A percentile compares a stretch with the other conserved stretches of the same genome.
phyloP scores from a whole-genome alignment of 1,140 invertebrate genomes.

The Saccostrea cuccullata region DNA sequence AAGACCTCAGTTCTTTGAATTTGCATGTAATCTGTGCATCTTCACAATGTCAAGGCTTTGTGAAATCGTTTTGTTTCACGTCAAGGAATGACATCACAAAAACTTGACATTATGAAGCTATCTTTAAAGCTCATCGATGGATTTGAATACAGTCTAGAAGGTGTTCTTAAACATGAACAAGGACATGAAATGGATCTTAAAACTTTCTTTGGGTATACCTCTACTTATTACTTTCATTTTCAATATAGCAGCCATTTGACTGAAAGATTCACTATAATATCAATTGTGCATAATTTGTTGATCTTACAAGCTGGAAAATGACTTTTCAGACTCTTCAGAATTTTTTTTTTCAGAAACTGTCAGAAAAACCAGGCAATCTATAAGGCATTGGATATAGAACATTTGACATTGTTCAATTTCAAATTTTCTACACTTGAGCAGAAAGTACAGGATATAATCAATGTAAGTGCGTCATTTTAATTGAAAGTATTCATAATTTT shows the following conservation, averaged over 20 bases:
- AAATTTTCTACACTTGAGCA: not conserved
- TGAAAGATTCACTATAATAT: too few relatives aligned
- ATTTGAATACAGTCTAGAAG: not conserved
- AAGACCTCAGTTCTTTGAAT: too few relatives aligned
- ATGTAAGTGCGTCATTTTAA: not conserved
- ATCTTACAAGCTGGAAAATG: not conserved
- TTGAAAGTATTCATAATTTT: too few relatives aligned
- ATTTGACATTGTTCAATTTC: not conserved
- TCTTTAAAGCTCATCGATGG: not conserved
- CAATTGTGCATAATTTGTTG: not conserved
- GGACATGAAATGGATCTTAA: not conserved
- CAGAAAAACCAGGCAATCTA: slow-evolving; percentile 50
- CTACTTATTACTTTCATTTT: not conserved
- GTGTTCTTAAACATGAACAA: not conserved
- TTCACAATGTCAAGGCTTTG: too few relatives aligned
- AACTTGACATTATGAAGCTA: too few relatives aligned
- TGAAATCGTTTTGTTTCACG: too few relatives aligned
- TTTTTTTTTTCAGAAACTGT: slow-evolving; percentile 45
- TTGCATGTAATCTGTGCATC: too few relatives aligned
- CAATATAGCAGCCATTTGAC: too few relatives aligned
- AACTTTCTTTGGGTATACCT: not conserved
- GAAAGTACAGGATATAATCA: not conserved
- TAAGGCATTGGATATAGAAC: slow-evolving; percentile 47
- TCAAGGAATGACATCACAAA: too few relatives aligned
- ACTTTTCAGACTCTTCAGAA: not conserved